Evolutionary conservation across 35 echinoderm and acorn worm species (phyloP).

Genomic region (Heliocidaris tuberculata): DNA sequence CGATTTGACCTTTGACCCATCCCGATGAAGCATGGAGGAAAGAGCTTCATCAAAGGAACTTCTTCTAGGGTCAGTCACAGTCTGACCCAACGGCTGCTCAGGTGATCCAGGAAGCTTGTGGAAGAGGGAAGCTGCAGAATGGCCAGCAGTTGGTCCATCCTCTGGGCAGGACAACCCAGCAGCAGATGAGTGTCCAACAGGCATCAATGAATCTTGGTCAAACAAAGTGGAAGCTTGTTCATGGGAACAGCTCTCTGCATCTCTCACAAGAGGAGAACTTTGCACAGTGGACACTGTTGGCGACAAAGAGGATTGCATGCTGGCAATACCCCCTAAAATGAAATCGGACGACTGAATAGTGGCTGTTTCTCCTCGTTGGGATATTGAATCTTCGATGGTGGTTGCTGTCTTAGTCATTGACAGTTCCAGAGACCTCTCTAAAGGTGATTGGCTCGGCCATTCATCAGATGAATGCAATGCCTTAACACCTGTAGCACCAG

Average conservation of each 20-base stretch:
- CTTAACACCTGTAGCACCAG: not conserved
- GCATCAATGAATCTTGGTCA: not conserved
- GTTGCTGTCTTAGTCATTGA: not conserved
- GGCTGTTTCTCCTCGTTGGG: not conserved
- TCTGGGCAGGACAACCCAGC: not conserved
- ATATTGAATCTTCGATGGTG: not conserved
- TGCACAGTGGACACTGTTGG: not conserved
- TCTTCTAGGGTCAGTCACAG: not conserved
- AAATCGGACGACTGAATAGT: not conserved
- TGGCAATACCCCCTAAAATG: not conserved
- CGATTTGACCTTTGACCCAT: not conserved
- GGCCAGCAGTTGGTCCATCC: not conserved
- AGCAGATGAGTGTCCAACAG: not conserved
- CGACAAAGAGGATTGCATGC: not conserved
- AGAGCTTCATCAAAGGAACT: slow-evolving; percentile 23
- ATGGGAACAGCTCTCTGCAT: not conserved
- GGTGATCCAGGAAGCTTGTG: not conserved
- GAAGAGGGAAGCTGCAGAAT: not conserved
- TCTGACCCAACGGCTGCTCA: not conserved
- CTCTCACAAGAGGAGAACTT: not conserved
- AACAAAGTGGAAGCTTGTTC: not conserved
- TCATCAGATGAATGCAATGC: not conserved
- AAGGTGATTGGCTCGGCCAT: not conserved
- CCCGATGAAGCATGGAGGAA: not conserved
- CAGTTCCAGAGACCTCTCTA: not conserved